phyloP scores from a whole-genome alignment of 2,113 vertebrate species.

The Marmota monax region DNA sequence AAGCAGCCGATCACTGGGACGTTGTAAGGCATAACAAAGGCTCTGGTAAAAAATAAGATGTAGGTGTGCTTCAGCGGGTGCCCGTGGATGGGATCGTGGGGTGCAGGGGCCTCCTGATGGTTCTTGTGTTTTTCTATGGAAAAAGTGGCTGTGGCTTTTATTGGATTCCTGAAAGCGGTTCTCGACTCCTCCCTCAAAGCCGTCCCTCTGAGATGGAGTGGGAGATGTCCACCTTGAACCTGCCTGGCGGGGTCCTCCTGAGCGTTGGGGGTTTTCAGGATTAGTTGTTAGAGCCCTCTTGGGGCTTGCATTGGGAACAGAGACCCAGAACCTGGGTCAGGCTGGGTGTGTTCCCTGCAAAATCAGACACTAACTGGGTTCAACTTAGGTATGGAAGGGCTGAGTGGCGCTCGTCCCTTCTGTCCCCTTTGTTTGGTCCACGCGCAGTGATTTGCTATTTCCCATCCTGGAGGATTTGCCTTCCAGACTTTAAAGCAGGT shows the following conservation, averaged over 20 bases:
- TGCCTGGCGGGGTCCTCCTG: not conserved
- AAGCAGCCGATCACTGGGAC: not conserved
- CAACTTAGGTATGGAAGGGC: not conserved
- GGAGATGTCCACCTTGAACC: not conserved
- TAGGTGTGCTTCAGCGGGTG: not conserved
- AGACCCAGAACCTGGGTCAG: not conserved
- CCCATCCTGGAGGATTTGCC: not conserved
- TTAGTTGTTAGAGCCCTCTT: not conserved
- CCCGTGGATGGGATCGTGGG: not conserved
- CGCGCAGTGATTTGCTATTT: not conserved
- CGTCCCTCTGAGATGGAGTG: not conserved
- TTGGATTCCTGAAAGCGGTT: not conserved
- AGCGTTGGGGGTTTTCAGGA: not conserved
- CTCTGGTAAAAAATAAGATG: not conserved
- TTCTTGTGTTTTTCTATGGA: not conserved
- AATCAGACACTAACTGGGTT: not conserved
- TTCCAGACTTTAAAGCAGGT: not conserved
- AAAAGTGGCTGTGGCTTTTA: not conserved
- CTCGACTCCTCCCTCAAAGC: not conserved
- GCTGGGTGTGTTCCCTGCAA: not conserved
- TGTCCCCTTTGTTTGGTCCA: not conserved
- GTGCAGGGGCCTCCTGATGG: no score
- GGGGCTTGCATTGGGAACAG: not conserved
- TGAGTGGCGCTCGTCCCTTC: not conserved
- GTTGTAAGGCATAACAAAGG: slow-evolving; percentile 35